Base-by-base conservation (phyloP, 2,797 vertebrate species). In the Muscicapa striata region DNA sequence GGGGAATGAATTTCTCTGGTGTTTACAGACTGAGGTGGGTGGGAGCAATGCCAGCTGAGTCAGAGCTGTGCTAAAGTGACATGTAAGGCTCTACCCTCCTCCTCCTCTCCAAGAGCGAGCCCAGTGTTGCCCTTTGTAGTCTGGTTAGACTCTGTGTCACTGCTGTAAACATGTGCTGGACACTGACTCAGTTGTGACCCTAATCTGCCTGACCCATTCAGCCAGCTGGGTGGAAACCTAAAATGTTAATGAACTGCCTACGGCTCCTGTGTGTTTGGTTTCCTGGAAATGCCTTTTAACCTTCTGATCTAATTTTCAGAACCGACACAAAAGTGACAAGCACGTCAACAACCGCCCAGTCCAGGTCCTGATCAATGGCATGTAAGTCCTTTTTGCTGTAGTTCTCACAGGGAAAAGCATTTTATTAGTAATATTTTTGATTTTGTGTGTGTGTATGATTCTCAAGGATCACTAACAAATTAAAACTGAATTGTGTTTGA, bases 321-420 rank as follows among this genome's bases (percentile, higher is more conserved):
- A 98, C 96, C 98, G 99, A 68, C 98, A 99, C 94, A 98, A 91
- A 97, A 99, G 96, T 0, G 99, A 99, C 97, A 98, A 98, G 16
- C 98, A 99, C 0, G 98, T 99, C 95, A 99, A 99, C 96, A 99
- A 99, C 97, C 98, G 98, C 21, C 97, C 96, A 29, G 98, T 99
- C 69, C 96, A 98, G 34, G 97, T 99, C 89, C 98, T 99, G 74
- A 94, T 98, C 16, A 95, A 98, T 64, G 98, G 98, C 97, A 97
- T 98, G 99, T 99, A 97, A 99, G 99, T 98, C 17, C 10, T 72
- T 66, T 72, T 46, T 59, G 20, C 51, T 80, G 24, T 30, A 41
- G 41, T 45, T 68, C 70, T 77, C 61, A 40, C 21, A 13, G 9
- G 36, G 38, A n/a, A 58, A 68, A 58, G 4, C 27, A 51, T 43